Percentiles rank a stretch among this genome's conserved stretches.
Evolutionary conservation across 1,140 invertebrate genomes (phyloP).

Genomic region (Anastatus disparis): DNA sequence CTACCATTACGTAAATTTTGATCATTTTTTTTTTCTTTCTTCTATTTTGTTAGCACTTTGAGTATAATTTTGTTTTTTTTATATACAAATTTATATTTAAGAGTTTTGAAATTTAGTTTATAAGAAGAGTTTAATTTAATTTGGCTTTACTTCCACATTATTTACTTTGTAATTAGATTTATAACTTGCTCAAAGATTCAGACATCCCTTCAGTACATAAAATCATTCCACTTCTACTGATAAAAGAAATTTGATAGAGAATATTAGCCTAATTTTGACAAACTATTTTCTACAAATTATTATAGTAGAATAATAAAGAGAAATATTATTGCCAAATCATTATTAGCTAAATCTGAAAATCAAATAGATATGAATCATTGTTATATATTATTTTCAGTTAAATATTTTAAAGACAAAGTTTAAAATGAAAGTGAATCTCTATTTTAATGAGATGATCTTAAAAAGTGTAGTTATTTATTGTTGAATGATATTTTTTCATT

Average conservation of each 20-base stretch:
- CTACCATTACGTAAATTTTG: constrained; percentile 8
- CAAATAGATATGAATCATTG: background rate
- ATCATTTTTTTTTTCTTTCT: background rate
- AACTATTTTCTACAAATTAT: background rate
- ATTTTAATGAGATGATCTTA: background rate
- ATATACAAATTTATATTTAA: too few relatives aligned
- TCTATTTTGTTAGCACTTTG: too few relatives aligned
- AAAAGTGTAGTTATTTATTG: background rate
- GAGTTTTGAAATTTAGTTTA: too few relatives aligned
- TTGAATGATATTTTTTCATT: background rate
- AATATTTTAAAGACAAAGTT: constrained; percentile 1
- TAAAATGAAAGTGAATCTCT: background rate
- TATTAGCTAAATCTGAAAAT: background rate
- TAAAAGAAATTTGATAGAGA: constrained; percentile 13
- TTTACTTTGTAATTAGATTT: background rate
- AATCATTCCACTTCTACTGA: constrained; percentile 20
- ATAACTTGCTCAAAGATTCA: background rate
- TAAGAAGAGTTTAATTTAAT: background rate
- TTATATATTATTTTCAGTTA: background rate
- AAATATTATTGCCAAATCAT: constrained; percentile 12
- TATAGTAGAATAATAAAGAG: background rate
- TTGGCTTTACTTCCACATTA: background rate
- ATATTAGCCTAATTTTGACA: constrained; percentile 1
- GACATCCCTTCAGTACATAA: background rate
- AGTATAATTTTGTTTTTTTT: too few relatives aligned